Conservation (phyloP, 2,797 vertebrate genomes). For the Garrulus glandarius region DNA sequence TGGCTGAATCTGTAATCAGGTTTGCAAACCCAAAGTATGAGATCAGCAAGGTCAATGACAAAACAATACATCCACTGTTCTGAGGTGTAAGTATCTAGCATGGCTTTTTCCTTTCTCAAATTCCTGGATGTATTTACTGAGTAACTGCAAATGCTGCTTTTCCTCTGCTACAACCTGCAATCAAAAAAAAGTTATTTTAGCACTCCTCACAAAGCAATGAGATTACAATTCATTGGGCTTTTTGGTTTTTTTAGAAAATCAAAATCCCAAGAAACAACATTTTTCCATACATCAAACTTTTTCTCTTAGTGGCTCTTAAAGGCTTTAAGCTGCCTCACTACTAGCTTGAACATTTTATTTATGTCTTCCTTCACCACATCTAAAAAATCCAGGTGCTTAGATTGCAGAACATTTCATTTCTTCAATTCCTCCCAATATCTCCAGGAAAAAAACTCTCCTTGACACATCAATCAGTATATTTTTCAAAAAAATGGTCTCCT, state of each 20-base stretch:
- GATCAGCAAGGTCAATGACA: accelerated
- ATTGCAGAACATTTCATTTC: neutral
- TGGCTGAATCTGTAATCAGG: neutral
- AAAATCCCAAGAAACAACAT: neutral
- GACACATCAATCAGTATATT: neutral
- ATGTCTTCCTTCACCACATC: neutral
- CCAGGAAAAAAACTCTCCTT: neutral
- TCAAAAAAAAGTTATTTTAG: neutral
- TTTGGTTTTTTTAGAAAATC: neutral
- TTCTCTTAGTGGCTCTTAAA: neutral
- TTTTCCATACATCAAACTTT: neutral
- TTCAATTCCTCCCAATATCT: neutral
- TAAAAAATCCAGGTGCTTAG: neutral
- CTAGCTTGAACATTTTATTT: neutral
- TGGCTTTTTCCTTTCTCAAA: neutral
- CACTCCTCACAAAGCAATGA: neutral
- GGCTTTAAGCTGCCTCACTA: neutral
- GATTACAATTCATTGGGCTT: accelerated
- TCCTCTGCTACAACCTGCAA: neutral
- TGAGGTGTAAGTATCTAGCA: neutral
- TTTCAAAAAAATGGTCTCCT: neutral
- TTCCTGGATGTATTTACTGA: neutral
- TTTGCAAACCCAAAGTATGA: neutral
- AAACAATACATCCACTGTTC: neutral
- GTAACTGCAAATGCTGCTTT: neutral